Evolutionary conservation across 2,888 invertebrate genomes (phyloP), one percentile per base, ranked within the genome.

Genomic region (Eurytoma californica): DNA sequence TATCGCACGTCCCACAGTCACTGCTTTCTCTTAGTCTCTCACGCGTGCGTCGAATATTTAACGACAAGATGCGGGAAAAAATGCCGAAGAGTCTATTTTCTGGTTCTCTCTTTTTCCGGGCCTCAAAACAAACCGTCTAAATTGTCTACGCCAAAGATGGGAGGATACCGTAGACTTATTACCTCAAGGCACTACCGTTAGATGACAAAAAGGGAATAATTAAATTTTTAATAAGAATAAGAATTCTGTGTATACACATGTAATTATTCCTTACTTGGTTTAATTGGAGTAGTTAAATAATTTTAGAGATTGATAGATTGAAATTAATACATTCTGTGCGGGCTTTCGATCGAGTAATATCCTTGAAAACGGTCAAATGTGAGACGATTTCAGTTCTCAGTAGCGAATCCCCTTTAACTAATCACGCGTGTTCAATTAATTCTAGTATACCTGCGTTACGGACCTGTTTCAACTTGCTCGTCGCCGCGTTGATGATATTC

Each of bases 31-130:
- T 20, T 49, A 28, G n/a, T n/a, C 39, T 65, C 79, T 58, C 69
- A 60, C 63, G n/a, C 77, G 86, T 86, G 87, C 84, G 82, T 84
- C 84, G 86, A 86, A 86, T 87, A 83, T 84, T 87, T 85, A 86
- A 86, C 83, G 83, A 76, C 82, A 82, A 82, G 74, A 77, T 63
- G 61, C 61, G n/a, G 39, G 67, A 30, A 74, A 65, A 70, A 58
- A 70, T 65, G 30, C 53, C 60, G 24, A 55, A 24, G 65, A 61
- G 30, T 72, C 58, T 72, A 58, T 58, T 12, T 18, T 0, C 18
- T 13, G 20, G 18, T 39, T 9, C 24, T 14, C 30, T 58, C 39
- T 20, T 24, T 49, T 49, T 13, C 20, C 51, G 3, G n/a, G 5
- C 18, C 47, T 16, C 61, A n/a, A n/a, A 16, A 18, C 18, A 39